Base-by-base conservation (phyloP, 2,113 vertebrate genomes). In the Hippocampus abdominalis region DNA sequence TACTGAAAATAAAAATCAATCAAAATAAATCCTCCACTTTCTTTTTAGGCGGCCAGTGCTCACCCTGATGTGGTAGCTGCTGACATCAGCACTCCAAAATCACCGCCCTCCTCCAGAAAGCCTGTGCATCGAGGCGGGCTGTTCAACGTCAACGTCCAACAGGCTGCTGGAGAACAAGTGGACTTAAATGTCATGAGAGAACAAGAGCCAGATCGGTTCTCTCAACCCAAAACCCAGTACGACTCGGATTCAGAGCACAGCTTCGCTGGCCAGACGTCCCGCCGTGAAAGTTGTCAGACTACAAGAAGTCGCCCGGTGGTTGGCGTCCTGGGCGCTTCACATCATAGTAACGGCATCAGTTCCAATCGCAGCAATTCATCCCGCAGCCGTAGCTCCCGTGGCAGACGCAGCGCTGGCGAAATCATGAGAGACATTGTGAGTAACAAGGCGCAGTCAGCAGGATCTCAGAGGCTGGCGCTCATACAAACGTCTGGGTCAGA, bases 361-460 rank as follows among this genome's bases (percentile, higher is more conserved):
- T 66, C 73, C 44, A 54, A 48, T 18, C 73, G 56, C 42, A 79
- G 71, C 73, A 77, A 72, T 21, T 32, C 61, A n/a, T 84, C 79
- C 29, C 69, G 71, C 61, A 81, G 75, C 77, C 79, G 75, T n/a
- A 36, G 70, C 18, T 84, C 82, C 60, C 68, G 61, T 4, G 57
- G 72, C 32, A 61, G 68, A 25, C 66, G 56, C 12, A 82, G 80
- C 0, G 27, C 46, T 81, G 69, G 32, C 86, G 79, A 1, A 6
- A 84, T 81, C 44, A 18, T 79, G 7, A 78, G 87, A 75, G 86
- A 89, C 53, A 39, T 79, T 46, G 61, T 74, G 15, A 86, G 87
- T 70, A 78, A 85, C 53, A 74, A 69, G 42, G 70, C 64, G 2
- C 85, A 73, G 66, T 88, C 84, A 18, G 15, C 21, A 0, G 62